These are phyloP conservation scores for Temnothorax rugatulus DNA, from an alignment of 2,888 invertebrate species.

Conservation along the genomic window DNA sequence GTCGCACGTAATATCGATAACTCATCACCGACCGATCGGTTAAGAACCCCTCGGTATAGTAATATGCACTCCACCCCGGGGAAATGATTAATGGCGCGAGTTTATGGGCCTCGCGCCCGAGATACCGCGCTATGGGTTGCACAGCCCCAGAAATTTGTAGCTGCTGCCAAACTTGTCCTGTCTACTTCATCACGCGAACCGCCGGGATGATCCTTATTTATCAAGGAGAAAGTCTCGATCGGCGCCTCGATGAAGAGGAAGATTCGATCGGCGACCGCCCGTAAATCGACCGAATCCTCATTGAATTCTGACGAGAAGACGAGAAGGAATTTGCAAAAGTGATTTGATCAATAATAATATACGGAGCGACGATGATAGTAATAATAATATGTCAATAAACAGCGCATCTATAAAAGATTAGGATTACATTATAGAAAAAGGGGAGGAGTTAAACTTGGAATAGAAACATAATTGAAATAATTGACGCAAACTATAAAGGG, in stretches of 20 bases:
- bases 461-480: not conserved
- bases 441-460: not conserved
- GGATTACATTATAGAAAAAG: not conserved
- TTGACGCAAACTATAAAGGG: no score
- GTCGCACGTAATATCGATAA: constrained; percentile 66
- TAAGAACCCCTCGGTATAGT: constrained; percentile 57
- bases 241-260: not conserved
- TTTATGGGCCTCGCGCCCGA: constrained; percentile 50
- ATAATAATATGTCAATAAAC: not conserved
- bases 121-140: constrained; percentile 39
- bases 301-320: constrained; percentile 9
- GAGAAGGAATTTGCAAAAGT: not conserved
- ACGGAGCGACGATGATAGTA: not conserved
- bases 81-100: constrained; percentile 55
- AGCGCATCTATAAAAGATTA: not conserved
- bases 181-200: constrained; percentile 43
- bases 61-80: constrained; percentile 47
- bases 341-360: constrained; percentile 4
- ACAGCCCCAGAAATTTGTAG: constrained; percentile 47
- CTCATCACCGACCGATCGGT: constrained; percentile 59
- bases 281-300: not conserved
- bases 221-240: constrained; percentile 30
- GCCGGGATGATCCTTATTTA: constrained; percentile 40
- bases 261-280: constrained; percentile 13
- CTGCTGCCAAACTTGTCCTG: constrained; percentile 52